Conservation (phyloP, 2,797 vertebrate species). For the Monodelphis domestica region DNA sequence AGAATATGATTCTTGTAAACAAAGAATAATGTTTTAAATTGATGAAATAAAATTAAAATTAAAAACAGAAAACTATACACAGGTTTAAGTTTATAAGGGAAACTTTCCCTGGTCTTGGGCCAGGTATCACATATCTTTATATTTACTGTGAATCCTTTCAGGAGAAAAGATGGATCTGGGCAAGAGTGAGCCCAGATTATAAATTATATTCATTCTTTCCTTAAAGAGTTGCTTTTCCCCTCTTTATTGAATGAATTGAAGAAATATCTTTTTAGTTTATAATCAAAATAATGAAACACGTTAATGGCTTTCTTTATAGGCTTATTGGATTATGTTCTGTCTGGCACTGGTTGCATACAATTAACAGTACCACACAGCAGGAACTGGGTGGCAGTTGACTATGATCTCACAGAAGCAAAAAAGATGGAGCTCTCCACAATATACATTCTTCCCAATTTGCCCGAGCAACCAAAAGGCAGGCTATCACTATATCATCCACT, state of each 20-base stretch:
- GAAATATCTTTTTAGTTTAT: conserved; percentile 62
- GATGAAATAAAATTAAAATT: too few species aligned
- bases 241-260: conserved; percentile 35
- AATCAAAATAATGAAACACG: conserved; percentile 57
- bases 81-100: neutral
- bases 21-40: too few species aligned
- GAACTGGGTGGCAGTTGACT: conserved; percentile 10
- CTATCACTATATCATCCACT: conserved; percentile 4
- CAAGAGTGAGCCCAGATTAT: conserved; percentile 2
- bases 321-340: conserved; percentile 63
- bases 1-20: too few species aligned
- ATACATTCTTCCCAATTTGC: conserved; percentile 47
- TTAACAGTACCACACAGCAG: conserved; percentile 43
- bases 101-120: neutral
- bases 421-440: conserved; percentile 55
- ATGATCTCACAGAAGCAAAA: conserved; percentile 56
- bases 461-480: conserved; percentile 41
- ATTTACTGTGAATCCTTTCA: conserved; percentile 5
- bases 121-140: neutral
- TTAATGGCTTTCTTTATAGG: conserved; percentile 39
- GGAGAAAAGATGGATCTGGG: neutral
- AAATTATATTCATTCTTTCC: conserved; percentile 24
- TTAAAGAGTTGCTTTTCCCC: conserved; percentile 60
- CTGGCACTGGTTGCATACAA: conserved; percentile 45
- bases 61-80: neutral